phyloP scores from a whole-genome alignment of 2,113 vertebrate genomes.

The Zosterops lateralis region DNA sequence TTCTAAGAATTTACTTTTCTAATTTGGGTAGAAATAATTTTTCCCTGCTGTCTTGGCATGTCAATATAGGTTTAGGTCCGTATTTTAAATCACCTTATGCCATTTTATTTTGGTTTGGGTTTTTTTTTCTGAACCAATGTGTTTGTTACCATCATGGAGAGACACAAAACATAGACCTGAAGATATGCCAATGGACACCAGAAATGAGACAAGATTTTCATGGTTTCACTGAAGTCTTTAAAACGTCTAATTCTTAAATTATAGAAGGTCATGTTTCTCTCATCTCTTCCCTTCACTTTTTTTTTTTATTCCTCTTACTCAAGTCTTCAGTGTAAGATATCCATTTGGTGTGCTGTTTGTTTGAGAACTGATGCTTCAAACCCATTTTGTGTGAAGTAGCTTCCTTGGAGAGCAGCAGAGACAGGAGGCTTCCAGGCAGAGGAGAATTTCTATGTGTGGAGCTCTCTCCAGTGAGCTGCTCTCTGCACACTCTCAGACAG shows the following conservation, averaged over 20 bases:
- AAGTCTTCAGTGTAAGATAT: not conserved
- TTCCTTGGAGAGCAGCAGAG: not conserved
- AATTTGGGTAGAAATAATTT: not conserved
- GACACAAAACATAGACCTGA: not conserved
- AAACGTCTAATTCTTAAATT: not conserved
- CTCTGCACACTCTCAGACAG: not conserved
- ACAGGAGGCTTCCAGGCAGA: not conserved
- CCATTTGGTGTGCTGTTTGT: not conserved
- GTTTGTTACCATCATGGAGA: not conserved
- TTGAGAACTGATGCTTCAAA: not conserved
- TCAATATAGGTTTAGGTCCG: not conserved
- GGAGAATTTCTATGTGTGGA: not conserved
- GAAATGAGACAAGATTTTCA: not conserved
- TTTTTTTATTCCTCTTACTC: not conserved
- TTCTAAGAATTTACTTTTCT: not conserved
- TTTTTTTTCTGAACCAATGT: not conserved
- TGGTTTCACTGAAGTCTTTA: not conserved
- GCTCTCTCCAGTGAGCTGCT: not conserved
- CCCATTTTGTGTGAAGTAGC: not conserved
- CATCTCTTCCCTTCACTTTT: not conserved
- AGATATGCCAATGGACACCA: not conserved
- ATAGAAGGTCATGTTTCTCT: not conserved
- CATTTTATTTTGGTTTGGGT: rapidly evolving
- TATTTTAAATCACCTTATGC: not conserved
- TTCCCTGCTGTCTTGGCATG: not conserved